These are phyloP conservation scores for Ferdinandea cuprea DNA, from an alignment of 2,888 invertebrate genomes.

Conservation along the genomic window DNA sequence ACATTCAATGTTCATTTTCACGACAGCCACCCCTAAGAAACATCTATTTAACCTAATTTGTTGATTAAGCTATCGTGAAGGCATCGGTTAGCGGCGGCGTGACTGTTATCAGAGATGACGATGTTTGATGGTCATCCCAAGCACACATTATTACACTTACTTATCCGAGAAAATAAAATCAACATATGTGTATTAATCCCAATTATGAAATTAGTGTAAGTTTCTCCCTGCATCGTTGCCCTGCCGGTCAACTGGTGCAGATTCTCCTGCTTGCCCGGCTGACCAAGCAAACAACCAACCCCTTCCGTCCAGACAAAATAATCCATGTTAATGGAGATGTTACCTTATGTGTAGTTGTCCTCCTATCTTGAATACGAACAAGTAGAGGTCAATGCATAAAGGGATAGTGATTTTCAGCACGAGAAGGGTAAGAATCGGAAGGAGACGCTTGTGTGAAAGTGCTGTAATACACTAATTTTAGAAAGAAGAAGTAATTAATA, in stretches of 20 bases:
- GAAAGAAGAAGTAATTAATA: conserved; percentile 42
- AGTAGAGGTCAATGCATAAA: conserved; percentile 10
- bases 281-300: conserved; percentile 55
- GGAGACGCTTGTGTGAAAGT: conserved; percentile 34
- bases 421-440: conserved; percentile 13
- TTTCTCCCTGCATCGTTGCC: not conserved
- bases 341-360: no score
- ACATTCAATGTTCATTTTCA: conserved; percentile 3
- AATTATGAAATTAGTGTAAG: conserved; percentile 67
- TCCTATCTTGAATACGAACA: not conserved
- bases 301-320: conserved; percentile 20
- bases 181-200: conserved; percentile 49
- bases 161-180: conserved; percentile 46
- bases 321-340: conserved; percentile 5
- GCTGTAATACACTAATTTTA: conserved; percentile 22
- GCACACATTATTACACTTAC: conserved; percentile 48
- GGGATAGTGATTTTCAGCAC: conserved; percentile 5
- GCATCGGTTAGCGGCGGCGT: conserved; percentile 21
- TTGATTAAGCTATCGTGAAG: conserved; percentile 40
- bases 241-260: conserved; percentile 54
- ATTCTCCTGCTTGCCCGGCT: conserved; percentile 45
- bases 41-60: conserved; percentile 45
- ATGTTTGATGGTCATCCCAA: conserved; percentile 47
- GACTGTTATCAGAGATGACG: conserved; percentile 58
- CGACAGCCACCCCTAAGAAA: not conserved